Evolutionary conservation across 2,888 invertebrate genomes (phyloP), one percentile per base, ranked within the genome.

Genomic region (Tridacna gigas): DNA sequence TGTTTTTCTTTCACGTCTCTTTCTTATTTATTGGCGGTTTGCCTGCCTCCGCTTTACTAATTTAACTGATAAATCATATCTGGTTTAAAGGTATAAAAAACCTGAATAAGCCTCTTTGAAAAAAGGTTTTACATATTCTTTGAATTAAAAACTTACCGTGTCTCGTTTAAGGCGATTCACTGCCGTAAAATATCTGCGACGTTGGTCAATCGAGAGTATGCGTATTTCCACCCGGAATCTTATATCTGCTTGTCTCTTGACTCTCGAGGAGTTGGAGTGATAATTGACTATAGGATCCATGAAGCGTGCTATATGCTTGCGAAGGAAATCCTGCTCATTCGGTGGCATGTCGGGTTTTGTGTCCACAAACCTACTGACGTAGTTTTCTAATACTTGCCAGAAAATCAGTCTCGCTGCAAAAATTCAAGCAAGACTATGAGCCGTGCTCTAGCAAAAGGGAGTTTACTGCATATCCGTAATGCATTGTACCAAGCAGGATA

Each of bases 221-320:
- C 86, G 77, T n/a, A 86, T 73, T 69, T 86, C 86, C 51, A 47
- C 65, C 20, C 86, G 51, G 20, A 67, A 47, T 67, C 81, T 74
- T 15, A 51, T 65, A 2, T n/a, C 67, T 15, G 83, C 77, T 51
- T 86, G 86, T 60, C 86, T 37, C 28, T 83, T 83, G 0, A n/a
- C 48, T 20, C 83, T 63, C 12, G 26, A 12, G 0, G 37, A 28
- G 13, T 61, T n/a, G 1, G 3, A 22, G 0, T 71, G 9, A 45
- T 45, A 18, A 5, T 28, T 45, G 47, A 65, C 60, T 11, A 78
- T 28, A 5, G 75, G 75, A 18, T 65, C 60, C 22, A 71, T 76
- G 61, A 78, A 66, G 1, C 63, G 28, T 22, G 22, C 22, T 7
- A 80, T n/a, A 3, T 63, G 63, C n/a, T 48, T 22, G 18, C 66